Evolutionary conservation across 2,797 vertebrate species (phyloP).

Genomic region (Phataginus tricuspis): DNA sequence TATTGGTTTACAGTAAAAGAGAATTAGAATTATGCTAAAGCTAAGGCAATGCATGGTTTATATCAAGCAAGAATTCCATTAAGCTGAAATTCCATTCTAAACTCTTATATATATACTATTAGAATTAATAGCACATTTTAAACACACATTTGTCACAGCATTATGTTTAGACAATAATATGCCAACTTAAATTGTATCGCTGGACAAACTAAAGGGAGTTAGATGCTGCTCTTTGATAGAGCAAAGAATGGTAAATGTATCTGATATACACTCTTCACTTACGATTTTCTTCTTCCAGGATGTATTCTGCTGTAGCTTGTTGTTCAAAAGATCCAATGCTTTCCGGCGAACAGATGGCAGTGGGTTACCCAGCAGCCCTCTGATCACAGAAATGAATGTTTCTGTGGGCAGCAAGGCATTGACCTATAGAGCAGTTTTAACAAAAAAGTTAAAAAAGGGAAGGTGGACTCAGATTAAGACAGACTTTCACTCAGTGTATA

Average conservation of each 20-base stretch:
- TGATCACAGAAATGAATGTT: slow-evolving; percentile 93
- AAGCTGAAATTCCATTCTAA: not conserved
- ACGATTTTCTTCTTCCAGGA: slow-evolving; percentile 92
- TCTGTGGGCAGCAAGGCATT: slow-evolving; percentile 94
- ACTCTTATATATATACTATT: not conserved
- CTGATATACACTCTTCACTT: not conserved
- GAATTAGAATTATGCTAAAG: not conserved
- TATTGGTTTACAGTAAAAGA: not conserved
- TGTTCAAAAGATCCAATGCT: slow-evolving; percentile 97
- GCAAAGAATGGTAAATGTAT: not conserved
- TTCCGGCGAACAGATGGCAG: slow-evolving; percentile 94
- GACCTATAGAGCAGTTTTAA: slow-evolving; percentile 86
- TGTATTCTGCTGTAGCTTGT: slow-evolving; percentile 92
- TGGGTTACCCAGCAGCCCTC: slow-evolving; percentile 92
- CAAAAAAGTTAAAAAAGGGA: not conserved
- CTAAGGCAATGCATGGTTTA: not conserved
- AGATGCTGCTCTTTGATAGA: not conserved
- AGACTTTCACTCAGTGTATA: not conserved
- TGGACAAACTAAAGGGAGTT: not conserved
- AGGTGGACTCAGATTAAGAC: not conserved
- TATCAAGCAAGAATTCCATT: not conserved
- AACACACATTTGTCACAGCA: not conserved
- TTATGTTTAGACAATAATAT: not conserved
- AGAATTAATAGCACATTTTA: not conserved
- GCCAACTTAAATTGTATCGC: not conserved